Evolutionary conservation across 2,888 invertebrate species (phyloP).

Genomic region (Alviniconcha strummeri): DNA sequence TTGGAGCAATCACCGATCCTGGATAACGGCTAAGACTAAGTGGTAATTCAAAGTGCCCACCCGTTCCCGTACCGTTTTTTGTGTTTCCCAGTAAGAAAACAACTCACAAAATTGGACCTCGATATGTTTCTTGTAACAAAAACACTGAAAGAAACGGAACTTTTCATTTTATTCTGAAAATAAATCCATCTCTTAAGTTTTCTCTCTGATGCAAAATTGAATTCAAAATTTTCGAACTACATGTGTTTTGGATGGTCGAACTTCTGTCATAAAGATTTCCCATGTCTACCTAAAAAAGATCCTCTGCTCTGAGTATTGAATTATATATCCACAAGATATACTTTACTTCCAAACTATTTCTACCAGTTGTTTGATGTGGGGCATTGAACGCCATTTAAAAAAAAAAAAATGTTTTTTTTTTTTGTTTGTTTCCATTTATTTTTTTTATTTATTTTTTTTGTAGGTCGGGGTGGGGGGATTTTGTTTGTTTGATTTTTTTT

Average conservation of each 20-base stretch:
- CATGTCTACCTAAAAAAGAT: no score
- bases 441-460: background rate
- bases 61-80: background rate
- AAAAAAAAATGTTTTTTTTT: background rate
- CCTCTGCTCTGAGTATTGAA: no score
- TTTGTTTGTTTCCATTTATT: background rate
- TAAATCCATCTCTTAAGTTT: no score
- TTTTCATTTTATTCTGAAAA: no score
- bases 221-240: no score
- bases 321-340: background rate
- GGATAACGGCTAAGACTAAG: background rate
- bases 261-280: no score
- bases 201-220: no score
- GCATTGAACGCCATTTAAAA: background rate
- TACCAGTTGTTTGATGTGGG: background rate
- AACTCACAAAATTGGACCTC: background rate
- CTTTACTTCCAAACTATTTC: conserved; percentile 10
- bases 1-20: conserved; percentile 19
- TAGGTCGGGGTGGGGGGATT: background rate
- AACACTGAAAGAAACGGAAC: no score
- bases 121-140: no score
- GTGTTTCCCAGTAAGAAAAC: no score
- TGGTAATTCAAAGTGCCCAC: conserved; percentile 1
- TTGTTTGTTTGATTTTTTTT: no score
- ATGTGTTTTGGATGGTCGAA: no score